phyloP scores from a whole-genome alignment of 2,888 invertebrate genomes.

The Drosophila mimica region DNA sequence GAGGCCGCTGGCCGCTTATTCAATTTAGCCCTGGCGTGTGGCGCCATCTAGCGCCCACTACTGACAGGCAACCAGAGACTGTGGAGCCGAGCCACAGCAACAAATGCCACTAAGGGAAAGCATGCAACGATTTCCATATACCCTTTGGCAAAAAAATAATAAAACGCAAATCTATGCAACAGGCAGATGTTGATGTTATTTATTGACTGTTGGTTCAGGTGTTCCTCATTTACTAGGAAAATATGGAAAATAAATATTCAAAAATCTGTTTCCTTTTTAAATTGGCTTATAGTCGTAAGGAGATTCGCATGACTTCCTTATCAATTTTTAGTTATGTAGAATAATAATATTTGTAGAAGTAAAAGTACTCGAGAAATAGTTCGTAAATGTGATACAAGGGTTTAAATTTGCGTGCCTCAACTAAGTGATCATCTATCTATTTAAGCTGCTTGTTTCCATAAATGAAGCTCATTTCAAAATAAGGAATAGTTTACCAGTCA shows the following conservation, averaged over 20 bases:
- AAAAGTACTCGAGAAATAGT: not conserved
- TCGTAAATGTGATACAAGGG: not conserved
- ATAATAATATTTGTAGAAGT: not conserved
- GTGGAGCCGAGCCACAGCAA: conserved; percentile 36
- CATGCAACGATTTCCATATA: conserved; percentile 21
- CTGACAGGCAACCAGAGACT: conserved; percentile 33
- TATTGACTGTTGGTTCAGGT: not conserved
- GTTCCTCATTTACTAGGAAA: not conserved
- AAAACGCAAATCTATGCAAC: conserved; percentile 8
- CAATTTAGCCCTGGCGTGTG: conserved; percentile 73
- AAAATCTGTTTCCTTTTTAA: too few relatives aligned
- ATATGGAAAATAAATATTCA: not conserved
- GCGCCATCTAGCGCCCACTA: conserved; percentile 75
- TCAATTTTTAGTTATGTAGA: not conserved
- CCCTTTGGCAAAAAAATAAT: conserved; percentile 16
- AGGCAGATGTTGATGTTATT: not conserved
- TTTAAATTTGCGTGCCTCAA: not conserved
- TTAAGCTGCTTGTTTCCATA: not conserved
- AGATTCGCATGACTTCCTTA: not conserved
- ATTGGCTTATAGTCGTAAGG: not conserved
- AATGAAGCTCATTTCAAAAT: not conserved
- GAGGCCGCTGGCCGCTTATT: conserved; percentile 72
- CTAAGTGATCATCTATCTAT: too few relatives aligned
- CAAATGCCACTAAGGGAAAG: conserved; percentile 17
- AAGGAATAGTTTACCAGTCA: not conserved